Percentiles rank a stretch among this genome's conserved stretches.
Evolutionary conservation across 2,113 vertebrate genomes (phyloP).

Genomic region (Malurus alboscapulatus): DNA sequence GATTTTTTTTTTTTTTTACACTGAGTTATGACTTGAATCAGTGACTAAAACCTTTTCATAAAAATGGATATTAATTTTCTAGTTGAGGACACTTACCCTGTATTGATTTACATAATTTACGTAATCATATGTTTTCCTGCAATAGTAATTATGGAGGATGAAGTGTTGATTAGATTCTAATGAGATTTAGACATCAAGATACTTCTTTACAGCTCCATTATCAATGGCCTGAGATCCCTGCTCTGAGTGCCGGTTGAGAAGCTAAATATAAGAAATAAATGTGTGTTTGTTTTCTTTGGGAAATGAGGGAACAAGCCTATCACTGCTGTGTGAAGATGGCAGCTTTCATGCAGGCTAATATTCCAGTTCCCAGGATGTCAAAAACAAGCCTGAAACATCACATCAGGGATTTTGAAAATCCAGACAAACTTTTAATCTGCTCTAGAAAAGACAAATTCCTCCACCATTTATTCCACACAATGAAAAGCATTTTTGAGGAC

Average conservation of each 20-base stretch:
- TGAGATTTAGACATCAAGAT: not conserved
- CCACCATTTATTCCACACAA: not conserved
- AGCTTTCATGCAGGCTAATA: not conserved
- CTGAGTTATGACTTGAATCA: not conserved
- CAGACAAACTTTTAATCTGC: not conserved
- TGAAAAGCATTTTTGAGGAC: not conserved
- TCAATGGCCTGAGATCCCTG: not conserved
- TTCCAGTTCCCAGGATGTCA: not conserved
- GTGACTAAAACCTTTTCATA: not conserved
- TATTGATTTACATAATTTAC: not conserved
- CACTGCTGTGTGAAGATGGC: not conserved
- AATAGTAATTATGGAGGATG: not conserved
- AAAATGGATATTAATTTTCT: conserved; percentile 5
- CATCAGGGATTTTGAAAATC: not conserved
- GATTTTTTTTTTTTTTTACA: not conserved
- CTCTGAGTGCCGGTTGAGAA: not conserved
- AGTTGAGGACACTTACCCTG: not conserved
- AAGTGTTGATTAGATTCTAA: conserved; percentile 6
- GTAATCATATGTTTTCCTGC: not conserved
- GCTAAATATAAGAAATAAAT: not conserved
- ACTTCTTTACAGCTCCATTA: not conserved
- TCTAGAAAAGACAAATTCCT: not conserved
- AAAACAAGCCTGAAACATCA: not conserved
- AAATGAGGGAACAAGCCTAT: not conserved
- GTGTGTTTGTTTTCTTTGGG: not conserved